Evolutionary conservation across 2,113 vertebrate genomes (phyloP).

Genomic region (Leiothrix lutea): DNA sequence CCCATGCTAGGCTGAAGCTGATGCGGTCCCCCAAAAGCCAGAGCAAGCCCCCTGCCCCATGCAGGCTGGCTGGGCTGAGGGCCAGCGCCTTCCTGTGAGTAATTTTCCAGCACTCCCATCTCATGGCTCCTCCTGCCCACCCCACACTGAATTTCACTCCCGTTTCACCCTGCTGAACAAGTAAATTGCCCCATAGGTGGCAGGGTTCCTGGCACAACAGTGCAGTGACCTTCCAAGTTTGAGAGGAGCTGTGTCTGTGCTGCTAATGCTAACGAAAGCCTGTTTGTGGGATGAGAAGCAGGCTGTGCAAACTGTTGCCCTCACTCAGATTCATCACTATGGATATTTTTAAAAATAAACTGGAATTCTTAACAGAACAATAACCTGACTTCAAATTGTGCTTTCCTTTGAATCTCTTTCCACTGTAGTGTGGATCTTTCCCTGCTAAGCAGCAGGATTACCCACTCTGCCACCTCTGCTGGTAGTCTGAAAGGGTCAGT

Average conservation of each 20-base stretch:
- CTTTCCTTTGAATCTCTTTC: background rate
- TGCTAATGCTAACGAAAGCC: background rate
- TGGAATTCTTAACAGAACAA: background rate
- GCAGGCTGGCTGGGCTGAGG: rapidly evolving
- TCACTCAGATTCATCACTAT: background rate
- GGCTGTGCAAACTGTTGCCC: background rate
- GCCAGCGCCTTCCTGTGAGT: background rate
- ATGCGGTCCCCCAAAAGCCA: background rate
- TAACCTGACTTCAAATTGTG: background rate
- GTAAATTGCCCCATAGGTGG: background rate
- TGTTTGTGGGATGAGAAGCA: background rate
- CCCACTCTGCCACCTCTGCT: background rate
- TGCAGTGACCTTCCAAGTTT: background rate
- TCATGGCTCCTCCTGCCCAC: background rate
- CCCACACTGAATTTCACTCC: background rate
- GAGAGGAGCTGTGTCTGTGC: background rate
- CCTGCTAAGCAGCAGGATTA: background rate
- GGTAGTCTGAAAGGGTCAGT: background rate
- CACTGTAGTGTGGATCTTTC: background rate
- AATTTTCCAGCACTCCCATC: background rate
- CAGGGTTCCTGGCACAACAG: background rate
- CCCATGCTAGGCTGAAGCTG: background rate
- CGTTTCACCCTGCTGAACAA: background rate
- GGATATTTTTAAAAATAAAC: background rate
- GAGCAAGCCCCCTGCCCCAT: background rate